Base-by-base conservation (phyloP, 2,888 invertebrate species). In the Drosophila tanythrix region DNA sequence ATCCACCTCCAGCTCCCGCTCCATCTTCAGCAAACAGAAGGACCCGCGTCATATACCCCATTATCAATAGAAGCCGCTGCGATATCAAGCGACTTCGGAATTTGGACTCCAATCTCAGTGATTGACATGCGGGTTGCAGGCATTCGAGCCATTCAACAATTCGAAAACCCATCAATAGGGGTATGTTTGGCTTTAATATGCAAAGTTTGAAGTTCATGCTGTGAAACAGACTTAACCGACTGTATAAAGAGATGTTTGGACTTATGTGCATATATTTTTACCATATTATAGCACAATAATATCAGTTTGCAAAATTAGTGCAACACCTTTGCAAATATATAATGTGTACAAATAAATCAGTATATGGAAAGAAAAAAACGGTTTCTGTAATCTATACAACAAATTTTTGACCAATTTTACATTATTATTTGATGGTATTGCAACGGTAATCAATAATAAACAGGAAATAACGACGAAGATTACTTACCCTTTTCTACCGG, bases 61-160 rank as follows among this genome's bases (percentile, higher is more conserved):
- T 79, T 84, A 87, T 87, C 88, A 76, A 70, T 70, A 76, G 71
- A 70, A 70, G 59, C 31, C 55, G 79, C 48, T 63, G 64, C 53
- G 66, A 81, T 79, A 77, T 77, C 79, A 79, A 58, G 51, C 63
- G 57, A 29, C 55, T 55, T 51, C n/a, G 64, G 79, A 67, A 74
- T 79, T 69, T 62, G 69, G 63, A 58, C 64, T 76, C 61, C 81
- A 83, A 86, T 86, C 88, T 81, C 89, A 70, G 82, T 89, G 84
- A 89, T 84, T 87, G 84, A 84, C 89, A 84, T 89, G 89, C 84
- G 84, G 84, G 83, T 51, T 63, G 78, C 57, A 70, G 69, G 52
- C 79, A 68, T 63, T 70, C 65, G 50, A 76, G 51, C 55, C 50
- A 59, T 31, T 62, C 59, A 74, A 60, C 59, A 59, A 64, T 55